Conservation (phyloP, 2,797 vertebrate genomes). For the Enteromius thamalakanensis region DNA sequence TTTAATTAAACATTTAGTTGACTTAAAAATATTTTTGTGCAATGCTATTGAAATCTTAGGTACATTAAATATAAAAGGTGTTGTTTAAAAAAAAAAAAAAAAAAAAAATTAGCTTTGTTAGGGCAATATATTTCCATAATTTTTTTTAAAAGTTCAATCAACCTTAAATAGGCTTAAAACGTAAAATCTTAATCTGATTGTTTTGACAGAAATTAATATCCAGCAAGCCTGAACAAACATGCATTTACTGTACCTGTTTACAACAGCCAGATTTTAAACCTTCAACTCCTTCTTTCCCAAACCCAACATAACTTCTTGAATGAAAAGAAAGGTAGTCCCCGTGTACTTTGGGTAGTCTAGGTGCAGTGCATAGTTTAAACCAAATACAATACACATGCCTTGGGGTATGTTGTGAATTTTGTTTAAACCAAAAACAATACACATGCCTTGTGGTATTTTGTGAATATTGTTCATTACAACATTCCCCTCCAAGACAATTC, state of each 20-base stretch:
- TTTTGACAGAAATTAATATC: too few species aligned
- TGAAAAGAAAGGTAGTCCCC: background rate
- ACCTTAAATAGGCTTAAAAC: too few species aligned
- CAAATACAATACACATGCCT: too few species aligned
- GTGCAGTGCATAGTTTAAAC: background rate
- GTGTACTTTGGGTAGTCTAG: slow-evolving; percentile 4
- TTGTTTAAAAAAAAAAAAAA: too few species aligned
- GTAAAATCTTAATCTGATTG: background rate
- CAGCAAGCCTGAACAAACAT: background rate
- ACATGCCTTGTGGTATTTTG: too few species aligned
- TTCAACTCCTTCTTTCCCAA: background rate
- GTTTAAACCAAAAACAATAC: background rate
- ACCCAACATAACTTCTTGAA: background rate
- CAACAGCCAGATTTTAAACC: background rate
- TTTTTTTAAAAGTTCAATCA: too few species aligned
- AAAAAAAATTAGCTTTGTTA: too few species aligned
- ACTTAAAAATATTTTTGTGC: too few species aligned
- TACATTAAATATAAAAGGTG: too few species aligned
- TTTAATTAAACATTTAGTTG: too few species aligned
- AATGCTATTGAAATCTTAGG: too few species aligned
- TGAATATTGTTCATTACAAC: background rate
- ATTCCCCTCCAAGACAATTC: slow-evolving; percentile 14
- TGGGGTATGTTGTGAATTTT: background rate
- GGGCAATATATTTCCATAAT: too few species aligned
- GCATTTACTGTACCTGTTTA: background rate